These are phyloP conservation scores for Notiomystis cincta DNA, from an alignment of 2,113 vertebrate genomes.

Conservation along the genomic window DNA sequence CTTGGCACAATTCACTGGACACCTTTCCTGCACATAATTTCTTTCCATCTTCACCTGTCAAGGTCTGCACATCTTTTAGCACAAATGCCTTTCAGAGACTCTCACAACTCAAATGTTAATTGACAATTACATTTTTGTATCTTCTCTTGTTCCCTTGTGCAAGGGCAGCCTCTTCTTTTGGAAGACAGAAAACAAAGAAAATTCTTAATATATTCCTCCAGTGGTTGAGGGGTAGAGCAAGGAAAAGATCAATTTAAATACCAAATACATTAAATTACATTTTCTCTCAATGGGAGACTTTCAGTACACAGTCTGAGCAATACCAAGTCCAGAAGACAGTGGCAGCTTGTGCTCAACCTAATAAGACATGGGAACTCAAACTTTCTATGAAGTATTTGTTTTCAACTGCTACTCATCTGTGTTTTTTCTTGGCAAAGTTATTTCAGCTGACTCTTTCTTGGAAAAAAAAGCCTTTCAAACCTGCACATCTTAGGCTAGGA, in stretches of 20 bases:
- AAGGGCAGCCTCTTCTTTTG: neutral
- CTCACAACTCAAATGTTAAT: neutral
- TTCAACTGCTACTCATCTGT: neutral
- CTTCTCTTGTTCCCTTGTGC: neutral
- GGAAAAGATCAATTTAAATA: neutral
- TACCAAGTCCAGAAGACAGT: neutral
- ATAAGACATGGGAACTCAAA: neutral
- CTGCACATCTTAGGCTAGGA: neutral
- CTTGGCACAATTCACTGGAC: neutral
- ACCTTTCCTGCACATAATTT: neutral
- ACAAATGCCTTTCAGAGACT: neutral
- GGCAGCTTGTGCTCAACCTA: neutral
- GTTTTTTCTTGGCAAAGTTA: neutral
- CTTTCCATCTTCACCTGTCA: neutral
- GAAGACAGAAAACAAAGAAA: neutral
- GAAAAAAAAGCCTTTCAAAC: neutral
- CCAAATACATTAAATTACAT: neutral
- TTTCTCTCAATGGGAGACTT: neutral
- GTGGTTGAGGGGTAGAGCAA: neutral
- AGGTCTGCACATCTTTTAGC: neutral
- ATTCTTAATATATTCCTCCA: neutral
- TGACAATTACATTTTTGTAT: neutral
- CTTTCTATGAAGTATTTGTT: neutral
- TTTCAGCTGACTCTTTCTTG: neutral
- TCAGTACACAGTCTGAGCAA: neutral